Base-by-base conservation (phyloP, 2,797 vertebrate species). In the Lagorchestes hirsutus region DNA sequence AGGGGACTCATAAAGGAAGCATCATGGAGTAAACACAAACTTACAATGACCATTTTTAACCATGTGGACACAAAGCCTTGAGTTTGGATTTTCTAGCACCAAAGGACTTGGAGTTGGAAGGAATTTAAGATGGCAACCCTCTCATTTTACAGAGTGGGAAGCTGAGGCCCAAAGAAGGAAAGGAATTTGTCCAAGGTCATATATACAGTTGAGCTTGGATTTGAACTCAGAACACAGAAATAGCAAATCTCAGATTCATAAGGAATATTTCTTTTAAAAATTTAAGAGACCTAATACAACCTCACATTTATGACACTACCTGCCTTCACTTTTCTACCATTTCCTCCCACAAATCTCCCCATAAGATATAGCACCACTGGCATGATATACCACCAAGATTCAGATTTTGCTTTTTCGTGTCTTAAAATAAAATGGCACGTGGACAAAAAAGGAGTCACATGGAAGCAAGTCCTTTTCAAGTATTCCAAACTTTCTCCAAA, bases 401-500 rank as follows among this genome's bases (percentile, higher is more conserved):
- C 22, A 87, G 22, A 50, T 97, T 93, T 96, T 96, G 96, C 95
- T 94, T 97, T 96, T 96, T 97, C 96, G 95, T 92, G 93, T 96
- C 97, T 96, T 95, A 93, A 94, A 92, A 95, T 93, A 90, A 97
- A 96, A 96, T 93, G 95, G 95, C 94, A 87, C 16, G 14, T 94
- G 95, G 95, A 91, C 91, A 4, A 95, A 95, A 95, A 91, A 46
- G 62, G 54, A 95, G 93, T 93, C 74, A 87, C 40, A 58, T 52
- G 95, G 97, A 96, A 97, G 97, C 97, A 97, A 97, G 98, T 97
- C 29, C 90, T 92, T 95, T 93, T 95, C 62, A 93, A 97, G 94
- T 94, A 56, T 93, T 94, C 94, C 96, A 92, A 93, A 97, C 92
- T 95, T 93, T 57, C 93, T 92, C 62, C 54, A 90, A 46, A n/a